A percentile compares a stretch with the other conserved stretches of the same genome.
phyloP scores from a whole-genome alignment of 1,140 invertebrate genomes.

The Drosophila obscura region DNA sequence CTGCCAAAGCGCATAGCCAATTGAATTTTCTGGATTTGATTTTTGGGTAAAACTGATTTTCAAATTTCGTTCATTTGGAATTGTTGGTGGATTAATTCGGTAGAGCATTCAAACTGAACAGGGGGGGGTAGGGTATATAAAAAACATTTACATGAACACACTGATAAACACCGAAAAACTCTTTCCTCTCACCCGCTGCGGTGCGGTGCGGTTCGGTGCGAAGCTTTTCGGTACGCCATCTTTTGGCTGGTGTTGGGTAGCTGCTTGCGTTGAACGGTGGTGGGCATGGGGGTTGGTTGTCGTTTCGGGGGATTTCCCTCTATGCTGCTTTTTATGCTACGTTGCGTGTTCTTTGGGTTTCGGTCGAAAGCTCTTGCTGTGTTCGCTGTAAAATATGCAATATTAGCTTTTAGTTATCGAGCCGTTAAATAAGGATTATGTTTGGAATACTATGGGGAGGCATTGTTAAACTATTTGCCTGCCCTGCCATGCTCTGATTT shows the following conservation, averaged over 20 bases:
- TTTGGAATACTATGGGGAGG: neutral
- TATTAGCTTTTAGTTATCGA: constrained; percentile 27
- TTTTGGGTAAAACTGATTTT: constrained; percentile 22
- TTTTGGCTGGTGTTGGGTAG: constrained; percentile 33
- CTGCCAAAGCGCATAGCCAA: constrained; percentile 92
- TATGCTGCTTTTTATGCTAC: constrained; percentile 70
- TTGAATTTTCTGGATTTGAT: constrained; percentile 38
- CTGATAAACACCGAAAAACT: constrained; percentile 7
- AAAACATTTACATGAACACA: too few species aligned
- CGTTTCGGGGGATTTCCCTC: constrained; percentile 16
- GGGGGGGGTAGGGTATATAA: too few species aligned
- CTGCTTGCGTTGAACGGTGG: neutral
- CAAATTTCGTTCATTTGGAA: constrained; percentile 2
- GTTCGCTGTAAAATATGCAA: constrained; percentile 72
- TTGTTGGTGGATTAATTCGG: neutral
- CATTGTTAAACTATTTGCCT: neutral
- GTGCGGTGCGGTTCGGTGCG: constrained; percentile 16
- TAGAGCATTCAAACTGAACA: too few species aligned
- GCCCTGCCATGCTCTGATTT: neutral
- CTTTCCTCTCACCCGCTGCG: constrained; percentile 18
- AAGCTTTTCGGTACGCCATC: constrained; percentile 43
- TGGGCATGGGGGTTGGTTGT: too few species aligned
- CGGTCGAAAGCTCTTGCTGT: constrained; percentile 20
- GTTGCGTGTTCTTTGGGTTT: constrained; percentile 35
- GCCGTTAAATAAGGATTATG: neutral